phyloP scores from a whole-genome alignment of 2,113 vertebrate genomes.

The Murina feae region DNA sequence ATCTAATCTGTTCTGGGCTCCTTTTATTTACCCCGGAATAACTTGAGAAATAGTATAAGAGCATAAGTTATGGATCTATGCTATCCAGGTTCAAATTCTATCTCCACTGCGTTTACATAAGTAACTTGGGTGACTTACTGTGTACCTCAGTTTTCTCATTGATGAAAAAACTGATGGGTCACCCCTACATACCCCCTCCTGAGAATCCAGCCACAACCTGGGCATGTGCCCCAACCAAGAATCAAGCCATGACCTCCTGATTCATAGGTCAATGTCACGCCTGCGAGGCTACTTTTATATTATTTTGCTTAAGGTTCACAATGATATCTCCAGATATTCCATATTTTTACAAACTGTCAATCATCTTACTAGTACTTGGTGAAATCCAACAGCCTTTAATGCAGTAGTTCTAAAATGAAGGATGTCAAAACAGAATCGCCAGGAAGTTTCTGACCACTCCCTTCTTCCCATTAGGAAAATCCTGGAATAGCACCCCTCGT shows the following conservation, averaged over 20 bases:
- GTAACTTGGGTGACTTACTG: not conserved
- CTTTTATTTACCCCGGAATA: not conserved
- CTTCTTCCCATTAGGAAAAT: not conserved
- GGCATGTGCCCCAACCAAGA: too few relatives aligned
- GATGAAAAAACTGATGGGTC: too few relatives aligned
- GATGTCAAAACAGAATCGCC: not conserved
- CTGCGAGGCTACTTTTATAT: not conserved
- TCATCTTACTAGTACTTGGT: not conserved
- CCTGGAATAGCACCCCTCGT: not conserved
- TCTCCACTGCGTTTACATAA: not conserved
- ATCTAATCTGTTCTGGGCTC: not conserved
- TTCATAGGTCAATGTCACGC: too few relatives aligned
- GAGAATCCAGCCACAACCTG: too few relatives aligned
- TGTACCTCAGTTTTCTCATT: not conserved
- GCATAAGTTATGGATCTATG: not conserved
- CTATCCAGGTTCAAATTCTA: not conserved
- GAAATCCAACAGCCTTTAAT: constrained; percentile 7
- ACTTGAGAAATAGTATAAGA: not conserved
- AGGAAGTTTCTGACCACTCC: not conserved
- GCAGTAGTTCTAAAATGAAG: not conserved
- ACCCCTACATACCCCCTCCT: too few relatives aligned
- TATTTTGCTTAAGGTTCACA: not conserved
- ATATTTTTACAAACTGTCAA: not conserved
- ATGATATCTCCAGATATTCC: not conserved
- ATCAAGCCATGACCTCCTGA: too few relatives aligned